Evolutionary conservation across 2,888 invertebrate genomes (phyloP), one percentile per base, ranked within the genome.

Genomic region (Tetheella fluctuosa): DNA sequence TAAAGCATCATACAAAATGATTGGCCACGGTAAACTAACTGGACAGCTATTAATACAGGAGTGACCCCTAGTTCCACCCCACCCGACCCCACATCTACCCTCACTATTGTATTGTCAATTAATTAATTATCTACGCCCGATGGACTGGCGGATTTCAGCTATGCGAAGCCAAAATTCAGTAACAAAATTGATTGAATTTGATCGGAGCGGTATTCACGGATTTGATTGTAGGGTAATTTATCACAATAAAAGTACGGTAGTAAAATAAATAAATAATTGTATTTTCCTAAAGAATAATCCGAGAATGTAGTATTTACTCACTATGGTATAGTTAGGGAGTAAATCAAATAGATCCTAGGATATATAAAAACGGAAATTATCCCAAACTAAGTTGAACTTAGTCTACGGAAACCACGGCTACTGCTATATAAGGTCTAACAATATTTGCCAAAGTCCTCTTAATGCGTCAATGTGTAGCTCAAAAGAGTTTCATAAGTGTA

Each of bases 71-170:
- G 64, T 62, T 58, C 70, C 62, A 67, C 63, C 57, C 59, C 64
- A 62, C 63, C 68, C 57, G 58, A 62, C 64, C 58, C 55, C 28
- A 23, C 2, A 54, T 48, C 64, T 64, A 69, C 74, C 84, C 80
- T 73, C 72, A 63, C 73, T 77, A 81, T 85, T 81, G 84, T 85
- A 74, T 77, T 85, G 85, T 85, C 88, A 86, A 88, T 90, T 90
- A 90, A 90, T 90, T 90, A 90, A 90, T 90, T 90, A 90, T 85
- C 84, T 75, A 72, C 73, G 76, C 75, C 71, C 70, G 77, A 83
- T 79, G 72, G 77, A 75, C 79, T 7, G 64, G 73, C 67, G 68
- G 69, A 73, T 73, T 73, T 71, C 73, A 67, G 71, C 65, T 70
- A 69, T 64, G 67, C 60, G 65, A 69, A 77, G 76, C 77, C 78